Percentiles rank a stretch among this genome's conserved stretches.
phyloP scores from a whole-genome alignment of 1,140 invertebrate species.

The Rhopalosiphum padi region DNA sequence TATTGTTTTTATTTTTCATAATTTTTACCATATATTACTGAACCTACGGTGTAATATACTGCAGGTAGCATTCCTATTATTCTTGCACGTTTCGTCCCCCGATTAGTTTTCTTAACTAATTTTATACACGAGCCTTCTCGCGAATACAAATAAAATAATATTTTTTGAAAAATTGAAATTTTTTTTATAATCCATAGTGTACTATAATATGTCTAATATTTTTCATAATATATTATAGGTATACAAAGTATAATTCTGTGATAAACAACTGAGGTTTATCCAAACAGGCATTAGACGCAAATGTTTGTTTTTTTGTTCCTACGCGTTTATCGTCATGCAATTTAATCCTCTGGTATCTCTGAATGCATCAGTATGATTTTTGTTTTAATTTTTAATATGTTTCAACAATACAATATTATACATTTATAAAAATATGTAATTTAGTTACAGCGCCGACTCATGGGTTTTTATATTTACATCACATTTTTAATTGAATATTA shows the following conservation, averaged over 20 bases:
- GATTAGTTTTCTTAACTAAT: neutral
- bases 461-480: neutral
- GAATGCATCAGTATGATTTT: too few relatives aligned
- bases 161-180: neutral
- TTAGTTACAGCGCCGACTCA: neutral
- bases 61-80: neutral
- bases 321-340: too few relatives aligned
- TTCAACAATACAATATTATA: neutral
- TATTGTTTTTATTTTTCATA: neutral
- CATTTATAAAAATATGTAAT: neutral
- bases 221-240: too few relatives aligned
- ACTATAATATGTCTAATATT: neutral
- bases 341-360: too few relatives aligned
- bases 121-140: neutral
- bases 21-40: neutral
- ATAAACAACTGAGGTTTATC: too few relatives aligned
- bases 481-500: neutral
- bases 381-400: too few relatives aligned
- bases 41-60: neutral
- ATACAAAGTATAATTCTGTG: too few relatives aligned
- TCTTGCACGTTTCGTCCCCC: neutral
- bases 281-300: too few relatives aligned
- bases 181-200: neutral
- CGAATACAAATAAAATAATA: neutral
- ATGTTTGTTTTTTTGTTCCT: too few relatives aligned